These are phyloP conservation scores for Perdita meconis DNA, from an alignment of 2,888 invertebrate genomes.

Conservation along the genomic window DNA sequence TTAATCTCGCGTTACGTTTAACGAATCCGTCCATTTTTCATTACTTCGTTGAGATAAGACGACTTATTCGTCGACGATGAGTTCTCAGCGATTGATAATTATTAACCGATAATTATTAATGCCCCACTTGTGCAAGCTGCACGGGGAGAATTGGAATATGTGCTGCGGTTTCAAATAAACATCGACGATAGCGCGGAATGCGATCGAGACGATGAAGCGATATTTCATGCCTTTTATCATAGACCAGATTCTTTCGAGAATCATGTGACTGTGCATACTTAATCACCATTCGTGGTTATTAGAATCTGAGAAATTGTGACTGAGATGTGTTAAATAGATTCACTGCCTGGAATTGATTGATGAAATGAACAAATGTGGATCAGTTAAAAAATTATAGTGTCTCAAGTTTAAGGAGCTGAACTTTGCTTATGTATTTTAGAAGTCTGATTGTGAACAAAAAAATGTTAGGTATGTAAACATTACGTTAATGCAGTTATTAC, in stretches of 20 bases:
- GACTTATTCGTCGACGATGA: neutral
- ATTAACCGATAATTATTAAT: neutral
- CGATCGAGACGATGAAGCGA: neutral
- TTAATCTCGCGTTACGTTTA: constrained; percentile 42
- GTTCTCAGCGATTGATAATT: neutral
- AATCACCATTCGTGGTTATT: constrained; percentile 17
- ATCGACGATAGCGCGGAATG: neutral
- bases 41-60: constrained; percentile 22
- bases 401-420: no score
- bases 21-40: constrained; percentile 43
- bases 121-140: neutral
- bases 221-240: neutral
- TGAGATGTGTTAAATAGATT: constrained; percentile 21
- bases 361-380: neutral
- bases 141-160: neutral
- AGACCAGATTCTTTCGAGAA: constrained; percentile 9
- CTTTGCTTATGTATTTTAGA: no score
- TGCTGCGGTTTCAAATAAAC: neutral
- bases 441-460: no score
- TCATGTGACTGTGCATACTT: neutral
- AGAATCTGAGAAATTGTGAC: neutral
- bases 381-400: no score
- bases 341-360: neutral
- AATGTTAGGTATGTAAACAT: no score
- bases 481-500: no score